These are phyloP conservation scores for Scortum barcoo DNA, from an alignment of 2,113 vertebrate genomes.

Conservation along the genomic window DNA sequence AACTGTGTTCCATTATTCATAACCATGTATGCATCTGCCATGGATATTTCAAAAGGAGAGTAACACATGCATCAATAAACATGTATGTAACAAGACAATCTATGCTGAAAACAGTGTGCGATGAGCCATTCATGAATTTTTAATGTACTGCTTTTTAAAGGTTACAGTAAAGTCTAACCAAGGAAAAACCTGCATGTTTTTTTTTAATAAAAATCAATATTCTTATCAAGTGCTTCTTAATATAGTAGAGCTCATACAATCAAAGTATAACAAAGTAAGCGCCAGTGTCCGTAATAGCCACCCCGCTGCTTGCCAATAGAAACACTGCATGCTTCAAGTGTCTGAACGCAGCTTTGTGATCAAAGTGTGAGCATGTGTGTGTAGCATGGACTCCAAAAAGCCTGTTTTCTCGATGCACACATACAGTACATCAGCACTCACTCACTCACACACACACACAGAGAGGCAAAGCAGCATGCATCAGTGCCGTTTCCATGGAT, in stretches of 20 bases:
- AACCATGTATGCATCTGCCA: not conserved
- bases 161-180: not conserved
- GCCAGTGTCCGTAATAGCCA: not conserved
- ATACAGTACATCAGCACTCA: slow-evolving; percentile 8
- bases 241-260: not conserved
- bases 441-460: not conserved
- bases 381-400: slow-evolving; percentile 12
- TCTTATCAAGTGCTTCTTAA: not conserved
- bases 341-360: not conserved
- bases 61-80: not conserved
- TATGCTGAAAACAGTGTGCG: not conserved
- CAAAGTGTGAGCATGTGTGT: not conserved
- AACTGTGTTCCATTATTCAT: no score
- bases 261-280: not conserved
- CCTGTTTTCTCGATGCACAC: slow-evolving; percentile 43
- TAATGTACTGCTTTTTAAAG: no score
- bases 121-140: not conserved
- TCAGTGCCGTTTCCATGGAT: slow-evolving; percentile 36
- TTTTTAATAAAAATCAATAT: not conserved
- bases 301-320: not conserved
- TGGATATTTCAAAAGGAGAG: not conserved
- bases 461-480: slow-evolving; percentile 10
- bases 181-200: not conserved
- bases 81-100: not conserved
- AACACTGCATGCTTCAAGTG: not conserved